phyloP scores from a whole-genome alignment of 1,140 invertebrate species.

The Eupeodes corollae region DNA sequence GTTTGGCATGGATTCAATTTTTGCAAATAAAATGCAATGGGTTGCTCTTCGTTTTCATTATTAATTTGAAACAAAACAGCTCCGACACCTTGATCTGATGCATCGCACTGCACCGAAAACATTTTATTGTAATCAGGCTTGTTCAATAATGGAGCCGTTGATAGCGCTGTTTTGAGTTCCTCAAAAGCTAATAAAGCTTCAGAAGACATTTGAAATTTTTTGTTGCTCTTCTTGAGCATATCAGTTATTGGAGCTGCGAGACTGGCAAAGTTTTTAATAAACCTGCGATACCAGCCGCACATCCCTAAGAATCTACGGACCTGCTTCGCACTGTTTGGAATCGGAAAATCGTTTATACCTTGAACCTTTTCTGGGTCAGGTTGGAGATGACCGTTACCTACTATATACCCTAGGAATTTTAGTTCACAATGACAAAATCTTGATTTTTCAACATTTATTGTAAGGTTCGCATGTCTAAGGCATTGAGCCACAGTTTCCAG shows the following conservation, averaged over 20 bases:
- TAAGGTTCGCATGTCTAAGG: conserved; percentile 8
- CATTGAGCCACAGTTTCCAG: conserved; percentile 1
- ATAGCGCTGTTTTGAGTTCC: conserved; percentile 17
- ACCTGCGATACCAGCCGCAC: conserved; percentile 36
- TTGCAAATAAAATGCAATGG: conserved; percentile 4
- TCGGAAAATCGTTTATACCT: conserved; percentile 12
- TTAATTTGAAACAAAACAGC: conserved; percentile 25
- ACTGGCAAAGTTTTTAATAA: conserved; percentile 37
- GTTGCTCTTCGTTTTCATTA: conserved; percentile 11
- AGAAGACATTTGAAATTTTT: not conserved
- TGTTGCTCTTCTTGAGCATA: not conserved
- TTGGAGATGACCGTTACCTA: conserved; percentile 7
- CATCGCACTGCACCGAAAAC: conserved; percentile 34
- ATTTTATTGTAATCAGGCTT: conserved; percentile 28
- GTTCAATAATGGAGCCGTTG: conserved; percentile 23
- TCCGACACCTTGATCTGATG: conserved; percentile 24
- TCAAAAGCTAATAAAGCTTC: conserved; percentile 28
- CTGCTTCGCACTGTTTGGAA: conserved; percentile 20
- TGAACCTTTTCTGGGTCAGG: conserved; percentile 8
- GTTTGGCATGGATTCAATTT: too few species aligned
- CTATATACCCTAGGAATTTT: conserved; percentile 19
- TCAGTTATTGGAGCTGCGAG: conserved; percentile 20
- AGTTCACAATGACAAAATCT: conserved; percentile 13
- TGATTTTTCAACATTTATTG: conserved; percentile 16
- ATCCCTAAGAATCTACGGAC: conserved; percentile 38